Evolutionary conservation across 2,888 invertebrate species (phyloP), one percentile per base, ranked within the genome.

Genomic region (Meloe dianella): DNA sequence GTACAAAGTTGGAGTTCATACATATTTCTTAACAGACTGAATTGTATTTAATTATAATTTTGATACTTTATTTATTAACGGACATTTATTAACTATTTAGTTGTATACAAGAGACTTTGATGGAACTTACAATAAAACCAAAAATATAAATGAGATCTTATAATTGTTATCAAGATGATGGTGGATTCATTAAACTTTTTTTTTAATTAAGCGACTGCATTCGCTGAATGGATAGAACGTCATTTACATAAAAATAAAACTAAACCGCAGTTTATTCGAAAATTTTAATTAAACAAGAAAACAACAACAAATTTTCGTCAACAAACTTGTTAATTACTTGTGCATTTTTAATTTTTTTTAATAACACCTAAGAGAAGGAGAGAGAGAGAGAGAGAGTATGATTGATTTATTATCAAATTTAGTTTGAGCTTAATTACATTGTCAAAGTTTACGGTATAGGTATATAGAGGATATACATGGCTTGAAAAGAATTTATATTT

Each of bases 331-430:
- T 54, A 51, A 51, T 54, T 54, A 54, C n/a, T n/a, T 17, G 4
- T 17, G 10, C 47, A 20, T 47, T 47, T 47, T 47, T 20, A 47
- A 47, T 22, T 47, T 22, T 47, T 20, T 20, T 1, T 47, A 20
- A 20, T 10, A 41, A 41, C 17, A 14, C 35, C 3, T 12, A 3
- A n/a, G 17, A 0, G 41, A 7, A n/a, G n/a, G n/a, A 14, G 9
- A 10, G 32, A 14, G 17, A 1, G n/a, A 38, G n/a, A n/a, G 14
- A 14, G 38, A 41, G 7, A n/a, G 7, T 41, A 7, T 41, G 20
- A 51, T 51, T 51, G 54, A 54, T 54, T 54, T 54, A 54, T 54
- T 54, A 24, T 54, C 24, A 24, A 24, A 54, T 54, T 24, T 54
- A 54, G 54, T 24, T 14, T 24, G 12, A 54, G 20, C 6, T 24